Base-by-base conservation (phyloP, 2,888 invertebrate species). In the Morpho achilles region DNA sequence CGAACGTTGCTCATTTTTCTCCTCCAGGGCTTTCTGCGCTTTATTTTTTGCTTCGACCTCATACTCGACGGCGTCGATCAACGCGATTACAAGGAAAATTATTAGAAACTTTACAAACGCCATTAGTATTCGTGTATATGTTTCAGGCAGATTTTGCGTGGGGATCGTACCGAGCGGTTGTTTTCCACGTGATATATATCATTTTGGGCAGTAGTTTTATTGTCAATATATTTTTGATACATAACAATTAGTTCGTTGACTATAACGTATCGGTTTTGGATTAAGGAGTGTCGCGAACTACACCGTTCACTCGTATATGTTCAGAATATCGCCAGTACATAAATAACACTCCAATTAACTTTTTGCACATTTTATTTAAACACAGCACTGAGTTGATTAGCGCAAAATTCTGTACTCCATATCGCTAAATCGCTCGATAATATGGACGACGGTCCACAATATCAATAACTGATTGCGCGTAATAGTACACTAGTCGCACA, bases 11-110 rank as follows among this genome's bases (percentile, higher is more conserved):
- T 81, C 85, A 63, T 79, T 88, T 84, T 88, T 85, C 87, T 84
- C 58, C 88, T 77, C 89, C 89, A 87, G 0, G 87, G 89, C 67
- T 75, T 86, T 80, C 76, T 79, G 72, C 76, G 76, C 71, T 80
- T 87, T 82, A 77, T 76, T 73, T 75, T 84, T 77, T 74, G 84
- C 74, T 76, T 85, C 63, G 75, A 80, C 67, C 75, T 88, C 87
- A 84, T 89, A 66, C 63, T 67, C 69, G 64, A 77, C 80, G 68
- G 77, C 77, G 65, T 74, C 65, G 50, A 76, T 80, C 61, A 82
- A 67, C 61, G 80, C 77, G 67, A 83, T 70, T 64, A 87, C 72
- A 66, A 79, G 68, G 55, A 87, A 67, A 59, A 78, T 66, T 55
- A 84, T 64, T 32, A 87, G 62, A 41, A 84, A 49, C 66, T 75